phyloP scores from a whole-genome alignment of 2,888 invertebrate species.

The Diplazon laetatorius region DNA sequence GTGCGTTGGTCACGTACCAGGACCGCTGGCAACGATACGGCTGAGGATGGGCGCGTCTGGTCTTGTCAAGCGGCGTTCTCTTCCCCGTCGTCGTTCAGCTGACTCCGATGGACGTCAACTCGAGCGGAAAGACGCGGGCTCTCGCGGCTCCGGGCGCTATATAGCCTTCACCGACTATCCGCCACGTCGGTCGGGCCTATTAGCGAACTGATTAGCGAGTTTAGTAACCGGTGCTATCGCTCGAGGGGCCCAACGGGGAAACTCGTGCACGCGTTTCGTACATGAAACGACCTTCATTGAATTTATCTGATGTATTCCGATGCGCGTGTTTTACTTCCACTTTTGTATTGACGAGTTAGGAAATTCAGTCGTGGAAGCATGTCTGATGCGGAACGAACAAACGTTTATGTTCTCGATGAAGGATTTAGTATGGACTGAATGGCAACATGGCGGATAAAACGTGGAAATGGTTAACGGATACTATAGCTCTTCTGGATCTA shows the following conservation, averaged over 20 bases:
- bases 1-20: conserved; percentile 58
- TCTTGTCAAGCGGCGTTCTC: conserved; percentile 44
- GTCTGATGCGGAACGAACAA: background rate
- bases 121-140: conserved; percentile 44
- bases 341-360: background rate
- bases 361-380: background rate
- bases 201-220: conserved; percentile 67
- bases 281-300: conserved; percentile 29
- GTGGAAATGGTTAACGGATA: too few relatives aligned
- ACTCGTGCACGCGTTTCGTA: conserved; percentile 23
- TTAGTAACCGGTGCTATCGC: conserved; percentile 45
- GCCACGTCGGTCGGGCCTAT: conserved; percentile 63
- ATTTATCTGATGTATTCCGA: background rate
- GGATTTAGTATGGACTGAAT: too few relatives aligned
- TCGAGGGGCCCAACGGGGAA: conserved; percentile 24
- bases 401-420: too few relatives aligned
- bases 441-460: too few relatives aligned
- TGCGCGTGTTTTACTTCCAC: background rate
- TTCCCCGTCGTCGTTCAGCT: conserved; percentile 57
- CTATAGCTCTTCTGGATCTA: too few relatives aligned
- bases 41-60: conserved; percentile 55
- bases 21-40: conserved; percentile 35
- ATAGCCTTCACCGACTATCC: conserved; percentile 46
- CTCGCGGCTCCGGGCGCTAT: conserved; percentile 45
- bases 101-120: conserved; percentile 54